Conservation (phyloP, 2,797 vertebrate species). For the Tinamus major region DNA sequence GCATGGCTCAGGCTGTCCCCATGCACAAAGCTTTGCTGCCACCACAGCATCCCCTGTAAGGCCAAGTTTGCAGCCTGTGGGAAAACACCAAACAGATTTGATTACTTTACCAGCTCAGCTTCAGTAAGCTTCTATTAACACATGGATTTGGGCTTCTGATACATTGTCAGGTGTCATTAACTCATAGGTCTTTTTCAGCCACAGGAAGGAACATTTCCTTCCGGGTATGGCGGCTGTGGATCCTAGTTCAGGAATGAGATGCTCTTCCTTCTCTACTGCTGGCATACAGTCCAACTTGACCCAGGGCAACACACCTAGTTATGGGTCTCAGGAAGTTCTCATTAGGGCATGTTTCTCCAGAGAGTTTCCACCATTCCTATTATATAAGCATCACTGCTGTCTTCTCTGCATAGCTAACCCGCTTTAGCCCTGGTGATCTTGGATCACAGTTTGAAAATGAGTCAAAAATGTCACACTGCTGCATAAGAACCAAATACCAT, state of each 20-base stretch:
- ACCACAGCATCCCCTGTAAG: background rate
- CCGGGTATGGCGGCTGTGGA: background rate
- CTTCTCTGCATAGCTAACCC: background rate
- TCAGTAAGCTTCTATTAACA: background rate
- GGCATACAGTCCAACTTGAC: background rate
- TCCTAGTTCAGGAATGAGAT: background rate
- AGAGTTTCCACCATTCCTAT: background rate
- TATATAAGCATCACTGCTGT: background rate
- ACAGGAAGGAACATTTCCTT: background rate
- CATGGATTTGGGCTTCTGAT: background rate
- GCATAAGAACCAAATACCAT: background rate
- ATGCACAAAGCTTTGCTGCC: background rate
- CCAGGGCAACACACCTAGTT: background rate
- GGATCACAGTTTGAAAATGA: background rate
- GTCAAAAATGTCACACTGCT: background rate
- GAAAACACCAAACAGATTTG: background rate
- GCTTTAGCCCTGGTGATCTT: background rate
- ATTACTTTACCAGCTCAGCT: background rate
- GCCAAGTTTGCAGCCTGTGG: background rate
- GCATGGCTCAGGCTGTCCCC: background rate
- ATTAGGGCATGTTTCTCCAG: background rate
- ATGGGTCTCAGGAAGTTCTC: background rate
- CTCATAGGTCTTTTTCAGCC: background rate
- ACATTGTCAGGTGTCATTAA: accelerated
- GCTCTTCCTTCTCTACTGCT: background rate